These are phyloP conservation scores for Latrodectus geometricus DNA, from an alignment of 1,140 invertebrate genomes.

Conservation along the genomic window DNA sequence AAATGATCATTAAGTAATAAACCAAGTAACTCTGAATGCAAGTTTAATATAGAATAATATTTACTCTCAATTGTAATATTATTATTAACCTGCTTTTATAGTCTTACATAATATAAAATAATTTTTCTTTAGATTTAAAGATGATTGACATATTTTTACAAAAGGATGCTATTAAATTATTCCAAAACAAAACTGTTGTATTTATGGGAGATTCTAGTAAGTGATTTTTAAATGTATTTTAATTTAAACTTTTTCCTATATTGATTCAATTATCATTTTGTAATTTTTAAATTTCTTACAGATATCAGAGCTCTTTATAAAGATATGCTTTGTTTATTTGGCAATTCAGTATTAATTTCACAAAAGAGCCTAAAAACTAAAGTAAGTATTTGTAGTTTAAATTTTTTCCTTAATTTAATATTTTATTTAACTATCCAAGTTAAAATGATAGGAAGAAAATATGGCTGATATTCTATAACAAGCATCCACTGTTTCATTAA, in stretches of 20 bases:
- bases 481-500: too few species aligned
- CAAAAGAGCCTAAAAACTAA: not conserved
- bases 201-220: conserved; percentile 1
- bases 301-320: not conserved
- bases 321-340: not conserved
- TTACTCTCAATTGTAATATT: too few species aligned
- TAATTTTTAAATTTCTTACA: not conserved
- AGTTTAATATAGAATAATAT: too few species aligned
- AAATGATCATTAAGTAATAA: too few species aligned
- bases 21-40: too few species aligned
- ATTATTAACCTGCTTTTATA: too few species aligned
- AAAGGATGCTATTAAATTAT: not conserved
- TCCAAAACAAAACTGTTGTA: not conserved
- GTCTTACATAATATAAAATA: too few species aligned
- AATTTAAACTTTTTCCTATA: not conserved
- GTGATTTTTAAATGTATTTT: not conserved
- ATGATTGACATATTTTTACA: not conserved
- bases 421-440: too few species aligned
- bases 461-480: too few species aligned
- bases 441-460: too few species aligned
- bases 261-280: too few species aligned
- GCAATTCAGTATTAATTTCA: not conserved
- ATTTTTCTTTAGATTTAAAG: not conserved
- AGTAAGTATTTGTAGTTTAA: not conserved
- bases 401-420: too few species aligned